Base-by-base conservation (phyloP, 2,113 vertebrate genomes). In the Scolopax mira region DNA sequence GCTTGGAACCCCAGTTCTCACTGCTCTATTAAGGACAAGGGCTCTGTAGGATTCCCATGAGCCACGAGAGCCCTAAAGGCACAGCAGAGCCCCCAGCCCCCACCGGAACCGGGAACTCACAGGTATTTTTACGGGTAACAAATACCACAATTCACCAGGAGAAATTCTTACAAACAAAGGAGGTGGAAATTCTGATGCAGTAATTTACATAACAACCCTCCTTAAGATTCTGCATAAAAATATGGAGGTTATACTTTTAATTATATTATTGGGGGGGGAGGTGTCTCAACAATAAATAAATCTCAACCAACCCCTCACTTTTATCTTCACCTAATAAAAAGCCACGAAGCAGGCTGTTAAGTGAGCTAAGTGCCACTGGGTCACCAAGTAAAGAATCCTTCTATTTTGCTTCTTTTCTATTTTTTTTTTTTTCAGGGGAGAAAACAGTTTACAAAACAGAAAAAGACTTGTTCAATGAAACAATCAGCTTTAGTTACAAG, bases 401-500 rank as follows among this genome's bases (percentile, higher is more conserved):
- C 54, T 93, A 44, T 85, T 88, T 92, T 94, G 23, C 44, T 72
- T 74, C 28, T 71, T 79, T 8, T 42, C 33, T 46, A 88, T 84
- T 62, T 46, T 77, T 46, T 46, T 44, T 18, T 44, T 42, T 42
- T 18, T 1, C 19, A 91, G 64, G 74, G 83, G 89, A 95, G 86
- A 97, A 97, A 98, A 97, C 91, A 97, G 96, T 97, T 96, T 97
- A 98, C 91, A 96, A 98, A 98, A 97, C 94, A 98, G 94, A 96
- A 97, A 97, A 96, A 84, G 88, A 77, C 90, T 96, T 97, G 97
- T 97, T 98, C 97, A 96, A 91, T 95, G 95, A 96, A 97, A 97
- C 88, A 98, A 98, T 96, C 90, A 91, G 90, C 95, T 98, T 98
- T 98, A 97, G 98, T 98, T 98, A 97, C 95, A 97, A 98, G 98